A percentile compares a stretch with the other conserved stretches of the same genome.
Evolutionary conservation across 2,113 vertebrate species (phyloP).

Genomic region (Marcusenius ussheri): DNA sequence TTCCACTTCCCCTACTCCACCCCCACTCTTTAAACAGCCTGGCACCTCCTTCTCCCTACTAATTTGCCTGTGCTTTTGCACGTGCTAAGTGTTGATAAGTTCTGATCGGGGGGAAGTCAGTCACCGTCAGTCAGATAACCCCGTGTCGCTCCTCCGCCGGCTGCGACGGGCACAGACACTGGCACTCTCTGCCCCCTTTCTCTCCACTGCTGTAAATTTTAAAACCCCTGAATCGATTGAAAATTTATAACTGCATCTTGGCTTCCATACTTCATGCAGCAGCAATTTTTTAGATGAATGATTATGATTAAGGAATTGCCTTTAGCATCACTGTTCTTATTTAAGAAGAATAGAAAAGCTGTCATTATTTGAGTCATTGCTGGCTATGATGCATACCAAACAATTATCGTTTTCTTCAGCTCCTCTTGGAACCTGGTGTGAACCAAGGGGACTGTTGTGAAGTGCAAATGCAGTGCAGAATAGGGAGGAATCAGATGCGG

Average conservation of each 20-base stretch:
- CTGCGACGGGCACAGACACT: no score
- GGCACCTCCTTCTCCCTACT: background rate
- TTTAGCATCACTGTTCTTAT: background rate
- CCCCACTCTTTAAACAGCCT: background rate
- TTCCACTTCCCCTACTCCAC: background rate
- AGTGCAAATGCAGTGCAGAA: background rate
- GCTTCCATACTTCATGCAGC: background rate
- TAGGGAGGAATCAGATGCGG: background rate
- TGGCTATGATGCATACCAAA: background rate
- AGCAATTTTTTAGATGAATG: constrained; percentile 11
- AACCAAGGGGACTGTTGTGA: no score
- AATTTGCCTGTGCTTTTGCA: background rate
- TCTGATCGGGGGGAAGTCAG: background rate
- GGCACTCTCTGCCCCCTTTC: background rate
- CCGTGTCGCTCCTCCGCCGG: background rate
- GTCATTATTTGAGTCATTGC: constrained; percentile 9
- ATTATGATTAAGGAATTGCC: background rate
- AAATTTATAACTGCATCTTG: background rate
- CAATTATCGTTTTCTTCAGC: background rate
- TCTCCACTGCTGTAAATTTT: background rate
- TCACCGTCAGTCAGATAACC: background rate
- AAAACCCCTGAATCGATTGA: background rate
- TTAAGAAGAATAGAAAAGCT: constrained; percentile 6
- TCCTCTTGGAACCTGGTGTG: background rate
- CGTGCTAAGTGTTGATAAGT: background rate